phyloP scores from a whole-genome alignment of 2,888 invertebrate species.

The Tetragonisca angustula region DNA sequence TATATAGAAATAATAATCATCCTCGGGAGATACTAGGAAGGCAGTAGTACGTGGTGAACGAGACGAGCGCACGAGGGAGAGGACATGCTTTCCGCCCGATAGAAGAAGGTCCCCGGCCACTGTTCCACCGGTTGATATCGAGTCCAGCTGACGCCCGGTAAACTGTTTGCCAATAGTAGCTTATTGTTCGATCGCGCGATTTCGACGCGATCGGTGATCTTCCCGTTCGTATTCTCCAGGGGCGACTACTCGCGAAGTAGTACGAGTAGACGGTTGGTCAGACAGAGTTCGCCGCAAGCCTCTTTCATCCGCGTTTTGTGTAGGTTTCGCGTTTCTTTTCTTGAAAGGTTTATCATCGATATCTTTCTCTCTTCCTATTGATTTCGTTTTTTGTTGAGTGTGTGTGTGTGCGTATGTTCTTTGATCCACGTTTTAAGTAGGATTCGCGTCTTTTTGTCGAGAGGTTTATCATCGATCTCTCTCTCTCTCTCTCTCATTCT shows the following conservation, averaged over 20 bases:
- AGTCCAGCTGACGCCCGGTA: slow-evolving; percentile 25
- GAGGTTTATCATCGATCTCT: background rate
- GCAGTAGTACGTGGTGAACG: background rate
- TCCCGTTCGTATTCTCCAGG: background rate
- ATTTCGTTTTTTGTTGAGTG: background rate
- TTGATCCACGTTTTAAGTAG: background rate
- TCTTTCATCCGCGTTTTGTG: background rate
- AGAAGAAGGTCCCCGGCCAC: background rate
- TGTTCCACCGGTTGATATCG: slow-evolving; percentile 5
- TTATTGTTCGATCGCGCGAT: slow-evolving; percentile 3
- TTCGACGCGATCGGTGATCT: background rate
- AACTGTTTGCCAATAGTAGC: slow-evolving; percentile 21
- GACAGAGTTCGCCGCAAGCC: background rate
- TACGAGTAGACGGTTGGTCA: slow-evolving; percentile 30
- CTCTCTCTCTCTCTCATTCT: background rate
- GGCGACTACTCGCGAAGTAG: slow-evolving; percentile 17
- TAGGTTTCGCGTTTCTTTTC: background rate
- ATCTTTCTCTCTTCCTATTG: background rate
- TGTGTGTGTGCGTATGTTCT: background rate
- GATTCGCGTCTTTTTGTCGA: background rate
- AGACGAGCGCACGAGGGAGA: background rate
- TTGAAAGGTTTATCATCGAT: background rate
- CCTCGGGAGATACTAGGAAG: too few relatives aligned
- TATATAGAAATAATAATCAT: background rate
- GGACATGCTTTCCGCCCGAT: background rate